phyloP scores from a whole-genome alignment of 1,140 invertebrate species.

The Bradysia coprophila region DNA sequence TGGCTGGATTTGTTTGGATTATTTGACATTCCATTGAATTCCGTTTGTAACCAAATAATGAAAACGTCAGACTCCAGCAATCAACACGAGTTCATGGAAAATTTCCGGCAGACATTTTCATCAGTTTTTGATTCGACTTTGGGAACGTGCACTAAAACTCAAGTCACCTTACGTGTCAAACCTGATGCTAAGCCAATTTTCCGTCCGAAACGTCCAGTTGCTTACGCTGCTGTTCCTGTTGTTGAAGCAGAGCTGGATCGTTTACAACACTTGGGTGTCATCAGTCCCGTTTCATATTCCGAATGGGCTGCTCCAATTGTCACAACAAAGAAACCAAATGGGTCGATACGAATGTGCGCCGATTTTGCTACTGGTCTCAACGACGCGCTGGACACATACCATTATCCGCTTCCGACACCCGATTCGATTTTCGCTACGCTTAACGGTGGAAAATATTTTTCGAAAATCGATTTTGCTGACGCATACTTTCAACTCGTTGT shows the following conservation, averaged over 20 bases:
- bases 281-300: conserved; percentile 9
- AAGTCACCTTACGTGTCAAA: background rate
- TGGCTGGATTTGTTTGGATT: too few relatives aligned
- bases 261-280: conserved; percentile 13
- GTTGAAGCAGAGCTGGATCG: conserved; percentile 20
- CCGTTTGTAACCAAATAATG: background rate
- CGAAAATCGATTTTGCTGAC: too few relatives aligned
- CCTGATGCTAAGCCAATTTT: conserved; percentile 1
- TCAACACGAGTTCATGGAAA: background rate
- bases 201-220: conserved; percentile 2
- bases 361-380: conserved; percentile 14
- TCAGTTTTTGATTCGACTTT: too few relatives aligned
- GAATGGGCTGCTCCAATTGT: conserved; percentile 27
- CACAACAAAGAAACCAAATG: conserved; percentile 24
- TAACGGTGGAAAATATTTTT: too few relatives aligned
- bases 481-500: conserved; percentile 8
- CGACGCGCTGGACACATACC: conserved; percentile 5
- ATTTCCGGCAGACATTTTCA: background rate
- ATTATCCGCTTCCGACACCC: conserved; percentile 11
- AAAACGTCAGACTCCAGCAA: background rate
- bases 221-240: conserved; percentile 1
- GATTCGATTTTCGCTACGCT: conserved; percentile 6
- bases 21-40: too few relatives aligned
- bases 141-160: too few relatives aligned
- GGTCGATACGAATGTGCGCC: conserved; percentile 22